A percentile compares a stretch with the other conserved stretches of the same genome.
These are phyloP conservation scores for Trigoniulus corallinus DNA, from an alignment of 1,140 invertebrate species.

Conservation along the genomic window DNA sequence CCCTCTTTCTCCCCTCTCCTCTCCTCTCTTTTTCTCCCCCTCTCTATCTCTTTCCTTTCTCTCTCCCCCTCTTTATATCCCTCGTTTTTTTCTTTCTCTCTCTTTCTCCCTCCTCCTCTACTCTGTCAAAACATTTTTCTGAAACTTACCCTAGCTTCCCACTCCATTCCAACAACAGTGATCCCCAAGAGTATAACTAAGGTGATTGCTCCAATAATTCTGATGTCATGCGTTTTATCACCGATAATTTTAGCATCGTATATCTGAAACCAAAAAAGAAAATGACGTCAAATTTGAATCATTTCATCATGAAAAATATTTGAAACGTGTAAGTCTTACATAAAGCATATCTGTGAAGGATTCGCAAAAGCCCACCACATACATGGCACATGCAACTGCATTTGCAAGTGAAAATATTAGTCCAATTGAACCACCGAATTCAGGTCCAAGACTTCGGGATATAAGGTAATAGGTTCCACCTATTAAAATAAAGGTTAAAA, in stretches of 20 bases:
- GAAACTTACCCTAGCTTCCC: slow-evolving; percentile 30
- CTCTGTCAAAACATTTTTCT: slow-evolving; percentile 1
- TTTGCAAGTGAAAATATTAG: slow-evolving; percentile 45
- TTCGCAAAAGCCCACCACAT: slow-evolving; percentile 43
- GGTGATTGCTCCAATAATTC: slow-evolving; percentile 34
- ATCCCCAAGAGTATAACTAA: slow-evolving; percentile 25
- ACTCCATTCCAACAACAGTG: slow-evolving; percentile 33
- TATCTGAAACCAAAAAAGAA: slow-evolving; percentile 18
- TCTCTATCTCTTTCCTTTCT: no score
- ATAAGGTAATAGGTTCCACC: slow-evolving; percentile 43
- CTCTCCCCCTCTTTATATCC: no score
- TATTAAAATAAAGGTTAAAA: slow-evolving; percentile 5
- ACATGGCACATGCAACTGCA: slow-evolving; percentile 42
- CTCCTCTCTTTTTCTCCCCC: no score
- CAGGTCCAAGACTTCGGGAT: slow-evolving; percentile 42
- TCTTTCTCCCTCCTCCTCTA: no score
- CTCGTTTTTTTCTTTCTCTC: no score
- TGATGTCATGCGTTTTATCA: slow-evolving; percentile 33
- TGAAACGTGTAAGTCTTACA: neutral
- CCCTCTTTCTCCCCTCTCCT: no score
- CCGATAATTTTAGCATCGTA: slow-evolving; percentile 22
- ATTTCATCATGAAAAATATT: neutral
- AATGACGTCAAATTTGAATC: neutral
- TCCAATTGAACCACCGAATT: slow-evolving; percentile 46
- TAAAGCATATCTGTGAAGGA: slow-evolving; percentile 34